A percentile compares a stretch with the other conserved stretches of the same genome.
These are phyloP conservation scores for Pluvianellus socialis DNA, from an alignment of 2,113 vertebrate genomes.

Conservation along the genomic window DNA sequence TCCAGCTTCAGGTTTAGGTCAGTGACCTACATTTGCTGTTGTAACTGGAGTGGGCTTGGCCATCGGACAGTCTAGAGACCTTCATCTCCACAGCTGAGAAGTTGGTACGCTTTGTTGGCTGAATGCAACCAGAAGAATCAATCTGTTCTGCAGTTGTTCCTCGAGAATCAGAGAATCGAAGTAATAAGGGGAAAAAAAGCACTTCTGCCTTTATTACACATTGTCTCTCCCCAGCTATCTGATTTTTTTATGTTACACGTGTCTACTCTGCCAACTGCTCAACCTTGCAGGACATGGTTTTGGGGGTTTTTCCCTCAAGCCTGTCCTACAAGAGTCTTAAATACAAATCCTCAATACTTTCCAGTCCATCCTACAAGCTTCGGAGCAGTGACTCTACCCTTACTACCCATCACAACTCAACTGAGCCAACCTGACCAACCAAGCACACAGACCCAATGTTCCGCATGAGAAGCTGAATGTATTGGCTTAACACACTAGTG, in stretches of 20 bases:
- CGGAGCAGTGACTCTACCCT: not conserved
- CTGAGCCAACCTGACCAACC: accelerated
- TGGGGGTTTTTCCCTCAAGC: not conserved
- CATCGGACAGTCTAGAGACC: accelerated
- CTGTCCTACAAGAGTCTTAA: not conserved
- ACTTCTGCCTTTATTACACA: too few relatives aligned
- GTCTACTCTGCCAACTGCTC: not conserved
- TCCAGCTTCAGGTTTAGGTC: not conserved
- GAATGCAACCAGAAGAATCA: not conserved
- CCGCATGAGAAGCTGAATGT: not conserved
- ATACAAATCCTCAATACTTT: not conserved
- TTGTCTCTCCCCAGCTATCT: not conserved
- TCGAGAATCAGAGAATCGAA: not conserved
- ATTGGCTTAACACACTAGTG: too few relatives aligned
- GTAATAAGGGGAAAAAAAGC: not conserved
- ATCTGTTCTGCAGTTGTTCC: not conserved
- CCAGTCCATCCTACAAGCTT: not conserved
- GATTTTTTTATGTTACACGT: not conserved
- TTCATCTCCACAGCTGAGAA: not conserved
- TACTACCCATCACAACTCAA: not conserved
- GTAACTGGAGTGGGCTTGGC: not conserved
- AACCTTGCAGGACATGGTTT: accelerated
- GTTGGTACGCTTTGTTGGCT: not conserved
- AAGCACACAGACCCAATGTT: accelerated
- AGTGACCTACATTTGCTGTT: accelerated